Evolutionary conservation across 2,888 invertebrate genomes (phyloP), one percentile per base, ranked within the genome.

Genomic region (Anorthoa munda): DNA sequence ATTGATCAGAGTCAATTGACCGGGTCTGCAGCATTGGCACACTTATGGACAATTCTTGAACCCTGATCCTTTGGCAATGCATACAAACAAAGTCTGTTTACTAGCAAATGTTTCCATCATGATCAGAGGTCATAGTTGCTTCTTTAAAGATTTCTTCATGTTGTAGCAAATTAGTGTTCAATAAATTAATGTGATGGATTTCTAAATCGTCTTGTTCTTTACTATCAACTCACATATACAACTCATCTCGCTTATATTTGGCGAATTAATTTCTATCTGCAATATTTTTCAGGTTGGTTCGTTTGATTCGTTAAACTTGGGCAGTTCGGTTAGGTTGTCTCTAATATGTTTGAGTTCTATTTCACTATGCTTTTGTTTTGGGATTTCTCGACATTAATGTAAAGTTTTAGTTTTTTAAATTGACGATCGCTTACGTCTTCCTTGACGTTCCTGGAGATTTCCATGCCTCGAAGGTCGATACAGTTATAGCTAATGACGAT

Each of bases 1-100:
- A 71, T 81, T 82, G 81, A 82, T 81, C 70, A 75, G 55, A 66
- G 66, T 68, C 82, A 81, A 81, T 82, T 82, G 81, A 45, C 50
- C 4, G 31, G 68, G 51, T 59, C 70, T 61, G 18, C 13, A 61
- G 58, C 65, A 78, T 63, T 71, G 82, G 75, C 71, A 66, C 79
- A 79, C 39, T 82, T 71, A 48, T 23, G 26, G 2, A 48, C 26
- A 50, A 18, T 55, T 56, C 46, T 71, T 74, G 58, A 70, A 67
- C 70, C 71, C 11, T 66, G 66, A 51, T 58, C 68, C 71, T 64
- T 71, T 48, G 12, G 11, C 31, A 60, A 63, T 73, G 67, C 15
- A n/a, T 26, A 46, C 21, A 17, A 13, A 46, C 21, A 17, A 13
- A 77, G 70, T 66, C 2, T 2, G 56, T 63, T 61, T 53, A n/a